Evolutionary conservation across 2,888 invertebrate genomes (phyloP).

Genomic region (Macrosiphum euphorbiae): DNA sequence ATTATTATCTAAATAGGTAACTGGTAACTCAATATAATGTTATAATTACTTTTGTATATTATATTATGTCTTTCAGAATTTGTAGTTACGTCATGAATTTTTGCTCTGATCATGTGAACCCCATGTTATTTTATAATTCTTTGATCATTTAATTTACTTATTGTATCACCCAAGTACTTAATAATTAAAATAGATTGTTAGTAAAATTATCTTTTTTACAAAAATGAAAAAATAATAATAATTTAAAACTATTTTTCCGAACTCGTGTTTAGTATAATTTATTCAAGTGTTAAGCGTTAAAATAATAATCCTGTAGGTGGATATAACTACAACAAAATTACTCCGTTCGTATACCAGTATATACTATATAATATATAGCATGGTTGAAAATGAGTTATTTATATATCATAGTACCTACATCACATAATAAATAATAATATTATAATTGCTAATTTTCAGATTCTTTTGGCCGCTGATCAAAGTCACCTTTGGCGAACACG

Average conservation of each 20-base stretch:
- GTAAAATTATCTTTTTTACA: no score
- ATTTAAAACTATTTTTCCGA: background rate
- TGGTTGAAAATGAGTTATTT: no score
- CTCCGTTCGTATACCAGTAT: background rate
- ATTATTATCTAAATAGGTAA: background rate
- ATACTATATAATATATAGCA: background rate
- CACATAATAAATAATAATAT: background rate
- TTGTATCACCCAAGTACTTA: no score
- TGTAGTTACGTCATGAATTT: no score
- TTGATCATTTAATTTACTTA: no score
- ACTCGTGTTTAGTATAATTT: background rate
- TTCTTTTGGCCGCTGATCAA: conserved; percentile 96
- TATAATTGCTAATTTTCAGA: conserved; percentile 72
- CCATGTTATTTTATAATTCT: no score
- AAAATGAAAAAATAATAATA: background rate
- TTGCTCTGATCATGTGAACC: no score
- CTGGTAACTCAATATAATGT: no score
- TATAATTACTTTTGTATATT: no score
- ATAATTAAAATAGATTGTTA: no score
- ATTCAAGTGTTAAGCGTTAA: background rate
- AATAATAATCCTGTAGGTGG: background rate
- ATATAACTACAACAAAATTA: background rate
- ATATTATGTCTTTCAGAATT: no score
- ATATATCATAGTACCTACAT: no score
- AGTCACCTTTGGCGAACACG: conserved; percentile 89